Conservation (phyloP, 2,113 vertebrate genomes). For the Fulmarus glacialis region DNA sequence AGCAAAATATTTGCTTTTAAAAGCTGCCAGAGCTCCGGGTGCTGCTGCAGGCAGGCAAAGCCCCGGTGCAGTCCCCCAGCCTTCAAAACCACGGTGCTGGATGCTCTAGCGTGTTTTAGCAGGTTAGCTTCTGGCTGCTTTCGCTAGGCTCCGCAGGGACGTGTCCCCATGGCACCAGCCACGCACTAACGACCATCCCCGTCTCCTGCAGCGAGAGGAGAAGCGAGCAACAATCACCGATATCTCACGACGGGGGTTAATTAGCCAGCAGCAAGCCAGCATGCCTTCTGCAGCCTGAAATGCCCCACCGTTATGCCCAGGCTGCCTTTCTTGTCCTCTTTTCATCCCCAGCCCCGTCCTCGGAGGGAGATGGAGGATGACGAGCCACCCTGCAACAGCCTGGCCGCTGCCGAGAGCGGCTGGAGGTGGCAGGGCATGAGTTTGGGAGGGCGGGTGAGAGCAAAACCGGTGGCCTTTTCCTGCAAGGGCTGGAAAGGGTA, state of each 20-base stretch:
- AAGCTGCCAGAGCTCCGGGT: neutral
- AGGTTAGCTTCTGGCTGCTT: neutral
- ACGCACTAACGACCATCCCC: accelerated
- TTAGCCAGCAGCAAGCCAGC: neutral
- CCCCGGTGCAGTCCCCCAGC: accelerated
- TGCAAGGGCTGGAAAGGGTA: neutral
- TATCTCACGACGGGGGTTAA: neutral
- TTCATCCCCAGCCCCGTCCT: neutral
- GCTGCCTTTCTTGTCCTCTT: neutral
- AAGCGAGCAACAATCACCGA: neutral
- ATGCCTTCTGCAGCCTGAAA: neutral
- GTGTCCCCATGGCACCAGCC: neutral
- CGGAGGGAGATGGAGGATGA: neutral
- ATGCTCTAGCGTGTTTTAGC: neutral
- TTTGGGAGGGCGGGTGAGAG: neutral
- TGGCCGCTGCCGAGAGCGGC: neutral
- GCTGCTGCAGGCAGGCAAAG: neutral
- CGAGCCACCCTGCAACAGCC: accelerated
- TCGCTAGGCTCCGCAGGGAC: neutral
- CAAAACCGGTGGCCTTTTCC: neutral
- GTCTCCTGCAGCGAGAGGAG: neutral
- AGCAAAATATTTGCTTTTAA: neutral
- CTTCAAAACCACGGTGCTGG: accelerated
- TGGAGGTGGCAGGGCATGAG: neutral
- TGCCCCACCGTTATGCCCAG: accelerated